phyloP scores from a whole-genome alignment of 2,888 invertebrate genomes.

The Phortica magna region DNA sequence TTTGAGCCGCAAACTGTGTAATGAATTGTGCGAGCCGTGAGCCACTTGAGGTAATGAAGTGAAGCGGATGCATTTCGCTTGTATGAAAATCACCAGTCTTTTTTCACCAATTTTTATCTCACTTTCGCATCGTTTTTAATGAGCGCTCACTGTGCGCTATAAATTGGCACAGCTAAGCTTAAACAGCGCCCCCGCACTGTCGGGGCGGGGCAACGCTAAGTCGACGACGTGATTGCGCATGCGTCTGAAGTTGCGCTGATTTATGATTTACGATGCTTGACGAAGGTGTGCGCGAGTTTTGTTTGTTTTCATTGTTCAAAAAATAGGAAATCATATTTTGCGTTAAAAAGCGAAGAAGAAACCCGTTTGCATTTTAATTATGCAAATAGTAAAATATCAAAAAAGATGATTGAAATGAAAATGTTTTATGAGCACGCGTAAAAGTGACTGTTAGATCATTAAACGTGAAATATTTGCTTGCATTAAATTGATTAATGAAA shows the following conservation, averaged over 20 bases:
- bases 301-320: conserved; percentile 23
- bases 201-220: neutral
- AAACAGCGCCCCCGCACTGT: neutral
- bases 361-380: conserved; percentile 14
- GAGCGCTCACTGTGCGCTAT: neutral
- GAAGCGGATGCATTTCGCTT: conserved; percentile 3
- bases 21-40: neutral
- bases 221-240: neutral
- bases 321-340: conserved; percentile 10
- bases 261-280: conserved; percentile 6
- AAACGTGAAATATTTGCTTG: neutral
- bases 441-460: neutral
- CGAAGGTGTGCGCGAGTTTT: neutral
- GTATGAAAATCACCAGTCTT: conserved; percentile 2
- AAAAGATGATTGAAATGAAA: neutral
- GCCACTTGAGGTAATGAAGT: neutral
- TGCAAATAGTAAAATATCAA: conserved; percentile 14
- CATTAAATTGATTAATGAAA: neutral
- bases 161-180: neutral
- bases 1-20: neutral
- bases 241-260: neutral
- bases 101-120: neutral
- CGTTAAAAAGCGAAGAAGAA: neutral
- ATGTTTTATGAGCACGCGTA: neutral
- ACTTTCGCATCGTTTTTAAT: neutral